Conservation (phyloP, 2,113 vertebrate genomes). For the Agapornis roseicollis region DNA sequence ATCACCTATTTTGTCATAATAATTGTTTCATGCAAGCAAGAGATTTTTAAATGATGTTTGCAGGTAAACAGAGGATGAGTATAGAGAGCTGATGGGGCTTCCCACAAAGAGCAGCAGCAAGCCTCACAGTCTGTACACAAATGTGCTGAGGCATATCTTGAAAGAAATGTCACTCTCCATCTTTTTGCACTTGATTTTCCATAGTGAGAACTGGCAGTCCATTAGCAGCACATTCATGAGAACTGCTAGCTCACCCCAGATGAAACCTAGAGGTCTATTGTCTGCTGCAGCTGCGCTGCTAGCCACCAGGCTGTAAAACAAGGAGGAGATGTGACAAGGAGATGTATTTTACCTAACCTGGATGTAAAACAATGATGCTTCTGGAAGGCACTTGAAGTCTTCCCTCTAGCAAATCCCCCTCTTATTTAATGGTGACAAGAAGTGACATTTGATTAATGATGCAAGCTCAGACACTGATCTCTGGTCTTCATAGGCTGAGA, state of each 20-base stretch:
- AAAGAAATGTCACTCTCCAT: neutral
- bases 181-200: neutral
- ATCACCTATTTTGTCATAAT: neutral
- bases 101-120: neutral
- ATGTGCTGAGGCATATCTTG: accelerated
- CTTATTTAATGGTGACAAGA: neutral
- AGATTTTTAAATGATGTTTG: neutral
- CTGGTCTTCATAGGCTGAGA: neutral
- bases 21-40: neutral
- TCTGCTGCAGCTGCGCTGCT: neutral
- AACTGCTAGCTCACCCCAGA: neutral
- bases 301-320: accelerated
- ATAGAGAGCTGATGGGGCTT: neutral
- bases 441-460: neutral
- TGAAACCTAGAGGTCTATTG: neutral
- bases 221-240: neutral
- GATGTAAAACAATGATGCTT: neutral
- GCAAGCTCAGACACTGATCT: neutral
- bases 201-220: neutral
- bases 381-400: neutral
- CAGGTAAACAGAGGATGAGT: neutral
- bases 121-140: neutral
- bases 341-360: neutral
- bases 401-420: neutral
- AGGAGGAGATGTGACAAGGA: neutral